Evolutionary conservation across 2,113 vertebrate species (phyloP).

Genomic region (Nothoprocta pentlandii): DNA sequence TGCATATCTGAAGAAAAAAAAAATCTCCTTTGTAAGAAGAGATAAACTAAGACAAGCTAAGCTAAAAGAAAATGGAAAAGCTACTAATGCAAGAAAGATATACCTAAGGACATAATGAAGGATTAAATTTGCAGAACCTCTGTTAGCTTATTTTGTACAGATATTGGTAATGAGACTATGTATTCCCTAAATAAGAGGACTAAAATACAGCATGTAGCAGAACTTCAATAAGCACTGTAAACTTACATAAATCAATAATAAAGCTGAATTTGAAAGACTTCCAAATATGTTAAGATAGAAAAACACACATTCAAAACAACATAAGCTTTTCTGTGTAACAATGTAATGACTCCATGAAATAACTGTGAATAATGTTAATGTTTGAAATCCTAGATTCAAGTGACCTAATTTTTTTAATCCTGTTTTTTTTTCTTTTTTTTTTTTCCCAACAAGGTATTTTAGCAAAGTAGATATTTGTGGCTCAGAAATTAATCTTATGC

Average conservation of each 20-base stretch:
- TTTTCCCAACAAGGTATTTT: neutral
- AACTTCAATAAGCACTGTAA: neutral
- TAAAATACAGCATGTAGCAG: neutral
- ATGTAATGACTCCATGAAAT: slow-evolving; percentile 13
- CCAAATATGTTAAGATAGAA: slow-evolving; percentile 11
- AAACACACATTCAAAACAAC: slow-evolving; percentile 19
- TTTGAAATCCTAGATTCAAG: slow-evolving; percentile 1
- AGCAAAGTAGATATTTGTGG: neutral
- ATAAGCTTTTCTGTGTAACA: neutral
- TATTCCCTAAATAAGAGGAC: neutral
- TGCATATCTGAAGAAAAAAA: neutral
- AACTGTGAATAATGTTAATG: neutral
- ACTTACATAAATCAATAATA: slow-evolving; percentile 2
- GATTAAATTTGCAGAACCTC: neutral
- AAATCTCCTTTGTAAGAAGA: neutral
- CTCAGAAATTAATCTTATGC: slow-evolving; percentile 26
- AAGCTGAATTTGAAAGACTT: slow-evolving; percentile 5
- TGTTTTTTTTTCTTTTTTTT: neutral
- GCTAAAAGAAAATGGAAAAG: neutral
- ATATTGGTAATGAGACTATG: neutral
- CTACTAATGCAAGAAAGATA: neutral
- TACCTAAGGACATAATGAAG: neutral
- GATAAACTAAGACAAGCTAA: neutral
- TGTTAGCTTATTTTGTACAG: neutral
- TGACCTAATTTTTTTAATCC: slow-evolving; percentile 47